Evolutionary conservation across 1,140 invertebrate genomes (phyloP).

Genomic region (Conus ventricosus): DNA sequence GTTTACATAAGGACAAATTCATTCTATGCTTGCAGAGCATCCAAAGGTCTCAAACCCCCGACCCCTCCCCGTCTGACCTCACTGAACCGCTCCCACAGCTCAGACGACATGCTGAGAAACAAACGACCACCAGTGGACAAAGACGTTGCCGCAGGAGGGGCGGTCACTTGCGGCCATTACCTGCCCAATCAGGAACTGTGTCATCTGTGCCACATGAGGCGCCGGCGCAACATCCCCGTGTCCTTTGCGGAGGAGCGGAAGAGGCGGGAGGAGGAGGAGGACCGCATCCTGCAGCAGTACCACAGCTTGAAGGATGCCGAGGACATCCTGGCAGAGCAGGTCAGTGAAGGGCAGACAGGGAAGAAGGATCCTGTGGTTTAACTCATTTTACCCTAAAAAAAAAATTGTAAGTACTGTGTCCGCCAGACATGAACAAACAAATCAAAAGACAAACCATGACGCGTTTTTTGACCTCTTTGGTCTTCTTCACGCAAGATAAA

Average conservation of each 20-base stretch:
- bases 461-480: too few relatives aligned
- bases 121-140: neutral
- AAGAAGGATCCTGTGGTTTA: too few relatives aligned
- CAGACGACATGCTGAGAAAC: slow-evolving; percentile 37
- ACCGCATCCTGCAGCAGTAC: slow-evolving; percentile 71
- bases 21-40: neutral
- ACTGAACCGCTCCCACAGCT: slow-evolving; percentile 52
- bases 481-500: too few relatives aligned
- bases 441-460: too few relatives aligned
- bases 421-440: neutral
- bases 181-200: slow-evolving; percentile 74
- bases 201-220: slow-evolving; percentile 74
- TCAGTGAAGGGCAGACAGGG: slow-evolving; percentile 34
- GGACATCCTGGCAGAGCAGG: slow-evolving; percentile 70
- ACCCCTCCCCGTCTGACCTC: slow-evolving; percentile 55
- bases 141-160: slow-evolving; percentile 33
- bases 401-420: too few relatives aligned
- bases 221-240: slow-evolving; percentile 71
- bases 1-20: too few relatives aligned
- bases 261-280: slow-evolving; percentile 71
- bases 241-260: slow-evolving; percentile 71
- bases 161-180: slow-evolving; percentile 67
- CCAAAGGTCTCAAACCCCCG: slow-evolving; percentile 35
- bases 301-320: slow-evolving; percentile 73
- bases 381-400: too few relatives aligned